These are phyloP conservation scores for Porphyrio hochstetteri DNA, from an alignment of 2,113 vertebrate species.

Conservation along the genomic window DNA sequence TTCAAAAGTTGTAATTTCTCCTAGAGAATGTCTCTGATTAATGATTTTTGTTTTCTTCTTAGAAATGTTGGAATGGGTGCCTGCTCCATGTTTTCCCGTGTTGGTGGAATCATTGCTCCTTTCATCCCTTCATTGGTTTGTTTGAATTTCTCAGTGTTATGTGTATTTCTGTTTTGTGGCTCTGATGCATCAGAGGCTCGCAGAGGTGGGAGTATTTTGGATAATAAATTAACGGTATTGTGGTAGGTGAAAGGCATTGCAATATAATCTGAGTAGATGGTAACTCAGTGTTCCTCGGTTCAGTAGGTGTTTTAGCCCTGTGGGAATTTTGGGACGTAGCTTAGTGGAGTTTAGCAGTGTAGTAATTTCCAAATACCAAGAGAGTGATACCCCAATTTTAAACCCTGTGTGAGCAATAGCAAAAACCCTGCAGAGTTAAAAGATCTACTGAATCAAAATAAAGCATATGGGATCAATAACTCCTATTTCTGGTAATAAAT, in stretches of 20 bases:
- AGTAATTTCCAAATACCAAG: not conserved
- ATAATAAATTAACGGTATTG: not conserved
- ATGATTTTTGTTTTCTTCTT: not conserved
- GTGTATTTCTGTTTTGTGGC: not conserved
- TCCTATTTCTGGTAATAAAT: not conserved
- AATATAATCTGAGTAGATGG: not conserved
- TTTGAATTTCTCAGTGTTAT: slow-evolving; percentile 32
- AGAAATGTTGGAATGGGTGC: slow-evolving; percentile 83
- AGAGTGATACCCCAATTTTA: not conserved
- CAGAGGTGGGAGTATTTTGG: not conserved
- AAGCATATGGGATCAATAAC: not conserved
- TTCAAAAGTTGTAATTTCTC: not conserved
- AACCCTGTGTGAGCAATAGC: not conserved
- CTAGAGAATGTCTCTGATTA: not conserved
- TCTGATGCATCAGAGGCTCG: not conserved
- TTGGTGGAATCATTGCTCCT: slow-evolving; percentile 83
- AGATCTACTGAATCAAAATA: not conserved
- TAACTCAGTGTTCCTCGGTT: not conserved
- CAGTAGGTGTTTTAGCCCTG: not conserved
- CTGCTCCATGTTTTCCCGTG: slow-evolving; percentile 84
- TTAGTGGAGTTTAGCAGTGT: not conserved
- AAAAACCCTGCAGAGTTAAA: not conserved
- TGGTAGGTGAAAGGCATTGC: not conserved
- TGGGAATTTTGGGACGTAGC: not conserved
- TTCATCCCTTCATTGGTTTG: slow-evolving; percentile 84